phyloP scores from a whole-genome alignment of 1,140 invertebrate genomes.

The Charaxes varanes region DNA sequence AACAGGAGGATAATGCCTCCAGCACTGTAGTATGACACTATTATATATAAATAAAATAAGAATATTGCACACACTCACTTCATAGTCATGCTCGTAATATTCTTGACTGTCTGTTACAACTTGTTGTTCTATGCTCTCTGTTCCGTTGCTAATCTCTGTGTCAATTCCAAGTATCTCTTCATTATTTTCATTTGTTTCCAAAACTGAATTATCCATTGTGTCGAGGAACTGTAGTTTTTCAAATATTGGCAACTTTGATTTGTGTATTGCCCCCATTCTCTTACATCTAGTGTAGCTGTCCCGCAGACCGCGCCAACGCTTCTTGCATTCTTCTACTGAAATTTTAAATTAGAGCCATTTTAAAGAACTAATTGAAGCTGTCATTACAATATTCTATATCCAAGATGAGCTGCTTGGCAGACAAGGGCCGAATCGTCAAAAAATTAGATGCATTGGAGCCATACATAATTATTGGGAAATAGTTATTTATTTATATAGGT shows the following conservation, averaged over 20 bases:
- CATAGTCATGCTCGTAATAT: slow-evolving; percentile 39
- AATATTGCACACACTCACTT: slow-evolving; percentile 29
- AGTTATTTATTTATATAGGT: no score
- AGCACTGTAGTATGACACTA: no score
- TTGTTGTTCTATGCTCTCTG: slow-evolving; percentile 34
- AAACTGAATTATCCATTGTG: slow-evolving; percentile 14
- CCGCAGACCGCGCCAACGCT: slow-evolving; percentile 57
- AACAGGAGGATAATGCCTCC: no score
- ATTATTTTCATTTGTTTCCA: slow-evolving; percentile 20
- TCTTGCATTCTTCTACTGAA: slow-evolving; percentile 67
- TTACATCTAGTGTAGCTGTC: slow-evolving; percentile 56
- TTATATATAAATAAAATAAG: no score
- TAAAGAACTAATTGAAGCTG: no score
- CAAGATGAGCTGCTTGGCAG: no score
- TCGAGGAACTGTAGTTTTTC: slow-evolving; percentile 56
- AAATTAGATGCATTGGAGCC: no score
- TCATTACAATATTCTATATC: no score
- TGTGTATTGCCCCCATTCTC: slow-evolving; percentile 48
- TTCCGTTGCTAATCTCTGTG: slow-evolving; percentile 18
- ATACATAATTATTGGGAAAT: no score
- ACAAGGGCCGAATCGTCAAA: no score
- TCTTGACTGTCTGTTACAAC: slow-evolving; percentile 64
- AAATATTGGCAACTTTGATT: slow-evolving; percentile 44
- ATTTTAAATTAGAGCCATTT: no score
- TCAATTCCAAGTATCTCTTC: slow-evolving; percentile 20